phyloP scores from a whole-genome alignment of 37 sponge, comb jelly and placozoan species.

The Halichondria panicea region DNA sequence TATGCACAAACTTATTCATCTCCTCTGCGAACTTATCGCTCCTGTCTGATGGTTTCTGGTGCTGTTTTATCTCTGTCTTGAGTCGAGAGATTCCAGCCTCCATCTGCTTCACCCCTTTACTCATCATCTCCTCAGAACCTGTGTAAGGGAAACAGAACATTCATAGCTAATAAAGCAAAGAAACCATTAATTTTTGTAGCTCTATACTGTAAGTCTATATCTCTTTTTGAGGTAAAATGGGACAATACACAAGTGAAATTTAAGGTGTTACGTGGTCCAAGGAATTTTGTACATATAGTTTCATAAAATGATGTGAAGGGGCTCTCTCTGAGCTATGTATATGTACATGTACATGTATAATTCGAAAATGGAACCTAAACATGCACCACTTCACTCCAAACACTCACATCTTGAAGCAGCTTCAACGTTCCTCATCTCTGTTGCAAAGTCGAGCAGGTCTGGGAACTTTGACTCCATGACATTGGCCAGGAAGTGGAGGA shows the following conservation, averaged over 20 bases:
- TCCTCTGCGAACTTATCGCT: conserved; percentile 64
- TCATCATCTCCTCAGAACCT: conserved; percentile 75
- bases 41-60: conserved; percentile 53
- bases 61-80: conserved; percentile 55
- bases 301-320: no score
- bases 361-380: not conserved
- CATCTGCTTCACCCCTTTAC: conserved; percentile 60
- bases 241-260: no score
- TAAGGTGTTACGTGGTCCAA: no score
- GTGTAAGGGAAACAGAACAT: not conserved
- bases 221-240: no score
- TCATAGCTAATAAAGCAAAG: no score
- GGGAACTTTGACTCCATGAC: conserved; percentile 75
- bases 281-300: no score
- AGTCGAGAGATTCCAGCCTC: conserved; percentile 54
- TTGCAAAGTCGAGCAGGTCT: conserved; percentile 73
- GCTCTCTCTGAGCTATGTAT: no score
- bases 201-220: no score
- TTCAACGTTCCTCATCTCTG: conserved; percentile 78
- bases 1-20: conserved; percentile 69
- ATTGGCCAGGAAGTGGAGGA: conserved; percentile 93
- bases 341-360: no score
- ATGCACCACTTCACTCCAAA: not conserved
- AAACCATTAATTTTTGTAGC: no score
- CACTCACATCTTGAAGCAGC: conserved; percentile 77